phyloP scores from a whole-genome alignment of 1,140 invertebrate genomes.

The Calliopsis andreniformis region DNA sequence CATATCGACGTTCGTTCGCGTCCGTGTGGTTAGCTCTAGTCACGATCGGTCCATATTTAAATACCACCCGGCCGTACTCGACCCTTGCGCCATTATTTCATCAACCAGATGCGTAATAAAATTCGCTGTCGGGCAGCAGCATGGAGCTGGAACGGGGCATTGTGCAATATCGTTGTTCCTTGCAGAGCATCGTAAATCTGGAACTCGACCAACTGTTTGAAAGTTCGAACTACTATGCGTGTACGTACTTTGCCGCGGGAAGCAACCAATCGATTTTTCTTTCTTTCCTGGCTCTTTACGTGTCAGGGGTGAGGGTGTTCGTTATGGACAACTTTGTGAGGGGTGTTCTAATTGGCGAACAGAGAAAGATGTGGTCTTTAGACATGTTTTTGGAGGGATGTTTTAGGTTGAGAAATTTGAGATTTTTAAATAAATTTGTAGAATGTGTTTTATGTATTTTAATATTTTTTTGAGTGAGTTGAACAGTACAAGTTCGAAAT shows the following conservation, averaged over 20 bases:
- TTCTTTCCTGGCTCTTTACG: no score
- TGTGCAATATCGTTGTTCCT: constrained; percentile 41
- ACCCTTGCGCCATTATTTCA: constrained; percentile 54
- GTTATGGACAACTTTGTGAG: no score
- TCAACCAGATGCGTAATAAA: constrained; percentile 56
- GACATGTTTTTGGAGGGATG: no score
- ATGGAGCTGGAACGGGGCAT: constrained; percentile 23
- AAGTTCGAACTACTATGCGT: not conserved
- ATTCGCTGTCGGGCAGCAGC: constrained; percentile 35
- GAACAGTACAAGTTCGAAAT: no score
- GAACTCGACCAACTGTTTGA: constrained; percentile 12
- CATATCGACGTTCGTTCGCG: constrained; percentile 42
- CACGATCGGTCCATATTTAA: constrained; percentile 47
- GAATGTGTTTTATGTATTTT: no score
- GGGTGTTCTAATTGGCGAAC: no score
- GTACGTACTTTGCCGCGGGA: not conserved
- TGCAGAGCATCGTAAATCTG: constrained; percentile 48
- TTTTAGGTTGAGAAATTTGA: no score
- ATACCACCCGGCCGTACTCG: constrained; percentile 50
- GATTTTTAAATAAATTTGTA: no score
- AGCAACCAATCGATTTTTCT: no score
- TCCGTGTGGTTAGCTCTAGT: constrained; percentile 29
- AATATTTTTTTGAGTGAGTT: no score
- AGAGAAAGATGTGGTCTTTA: no score
- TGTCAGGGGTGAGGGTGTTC: no score